phyloP scores from a whole-genome alignment of 2,888 invertebrate species.

The Nematopogon swammerdamellus region DNA sequence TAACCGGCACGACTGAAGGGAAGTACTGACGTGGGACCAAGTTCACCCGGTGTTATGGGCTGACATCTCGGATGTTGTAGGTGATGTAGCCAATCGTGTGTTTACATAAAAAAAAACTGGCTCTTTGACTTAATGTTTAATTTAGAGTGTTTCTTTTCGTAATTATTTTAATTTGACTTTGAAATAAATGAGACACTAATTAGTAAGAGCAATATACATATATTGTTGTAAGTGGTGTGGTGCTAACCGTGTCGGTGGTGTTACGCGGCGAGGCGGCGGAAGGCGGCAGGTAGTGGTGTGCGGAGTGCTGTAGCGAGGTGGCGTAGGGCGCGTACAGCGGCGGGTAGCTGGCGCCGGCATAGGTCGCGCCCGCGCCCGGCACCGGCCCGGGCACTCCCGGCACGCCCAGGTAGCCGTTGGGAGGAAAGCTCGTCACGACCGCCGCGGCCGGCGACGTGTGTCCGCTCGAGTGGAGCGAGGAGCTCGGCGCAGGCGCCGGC shows the following conservation, averaged over 20 bases:
- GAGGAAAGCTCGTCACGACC: slow-evolving; percentile 67
- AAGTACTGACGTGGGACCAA: too few relatives aligned
- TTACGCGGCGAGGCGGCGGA: slow-evolving; percentile 62
- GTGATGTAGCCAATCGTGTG: too few relatives aligned
- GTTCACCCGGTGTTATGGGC: too few relatives aligned
- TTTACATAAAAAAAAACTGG: too few relatives aligned
- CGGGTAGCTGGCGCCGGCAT: slow-evolving; percentile 56
- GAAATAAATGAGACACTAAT: too few relatives aligned
- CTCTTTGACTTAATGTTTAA: too few relatives aligned
- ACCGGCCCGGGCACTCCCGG: too few relatives aligned
- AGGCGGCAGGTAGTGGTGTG: slow-evolving; percentile 63
- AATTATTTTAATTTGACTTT: too few relatives aligned
- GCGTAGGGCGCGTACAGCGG: slow-evolving; percentile 79
- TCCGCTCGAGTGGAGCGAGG: slow-evolving; percentile 51
- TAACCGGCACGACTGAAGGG: too few relatives aligned
- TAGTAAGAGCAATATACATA: too few relatives aligned
- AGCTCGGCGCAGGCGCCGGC: slow-evolving; percentile 40
- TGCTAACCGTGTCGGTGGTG: slow-evolving; percentile 50
- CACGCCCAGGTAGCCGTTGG: slow-evolving; percentile 38
- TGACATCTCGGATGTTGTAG: too few relatives aligned
- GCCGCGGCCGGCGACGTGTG: slow-evolving; percentile 61
- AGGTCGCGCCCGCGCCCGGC: slow-evolving; percentile 51
- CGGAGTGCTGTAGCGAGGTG: slow-evolving; percentile 66
- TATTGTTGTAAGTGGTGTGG: background rate
- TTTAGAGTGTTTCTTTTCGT: too few relatives aligned